These are phyloP conservation scores for Promerops cafer DNA, from an alignment of 2,113 vertebrate genomes.

Conservation along the genomic window DNA sequence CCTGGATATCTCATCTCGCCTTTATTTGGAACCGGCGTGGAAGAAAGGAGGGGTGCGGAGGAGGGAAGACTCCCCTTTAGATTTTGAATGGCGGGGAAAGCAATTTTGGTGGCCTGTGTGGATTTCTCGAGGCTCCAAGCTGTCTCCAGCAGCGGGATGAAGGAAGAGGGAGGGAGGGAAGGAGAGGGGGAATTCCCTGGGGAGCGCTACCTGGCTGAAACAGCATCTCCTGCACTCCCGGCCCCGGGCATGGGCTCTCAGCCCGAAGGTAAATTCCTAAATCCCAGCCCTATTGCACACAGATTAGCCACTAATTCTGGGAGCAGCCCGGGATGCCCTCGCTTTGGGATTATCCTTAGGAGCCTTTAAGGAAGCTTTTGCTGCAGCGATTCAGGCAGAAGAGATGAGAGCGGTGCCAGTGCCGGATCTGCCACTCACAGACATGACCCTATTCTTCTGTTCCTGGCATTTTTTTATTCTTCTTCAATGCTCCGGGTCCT, in stretches of 20 bases:
- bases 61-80: background rate
- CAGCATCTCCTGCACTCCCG: background rate
- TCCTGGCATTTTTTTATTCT: background rate
- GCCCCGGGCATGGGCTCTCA: background rate
- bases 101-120: background rate
- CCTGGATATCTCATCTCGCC: background rate
- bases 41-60: background rate
- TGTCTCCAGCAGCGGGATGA: background rate
- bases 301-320: background rate
- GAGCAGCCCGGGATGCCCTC: background rate
- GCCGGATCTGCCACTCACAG: background rate
- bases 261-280: background rate
- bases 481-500: background rate
- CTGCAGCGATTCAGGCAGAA: background rate
- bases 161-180: background rate
- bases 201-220: background rate
- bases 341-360: background rate
- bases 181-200: background rate
- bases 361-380: background rate
- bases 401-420: accelerated
- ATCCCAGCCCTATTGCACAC: accelerated
- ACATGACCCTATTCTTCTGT: background rate
- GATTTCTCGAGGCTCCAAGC: background rate
- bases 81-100: background rate
- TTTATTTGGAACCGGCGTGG: background rate